Evolutionary conservation across 2,797 vertebrate species (phyloP).

Genomic region (Acridotheres tristis): DNA sequence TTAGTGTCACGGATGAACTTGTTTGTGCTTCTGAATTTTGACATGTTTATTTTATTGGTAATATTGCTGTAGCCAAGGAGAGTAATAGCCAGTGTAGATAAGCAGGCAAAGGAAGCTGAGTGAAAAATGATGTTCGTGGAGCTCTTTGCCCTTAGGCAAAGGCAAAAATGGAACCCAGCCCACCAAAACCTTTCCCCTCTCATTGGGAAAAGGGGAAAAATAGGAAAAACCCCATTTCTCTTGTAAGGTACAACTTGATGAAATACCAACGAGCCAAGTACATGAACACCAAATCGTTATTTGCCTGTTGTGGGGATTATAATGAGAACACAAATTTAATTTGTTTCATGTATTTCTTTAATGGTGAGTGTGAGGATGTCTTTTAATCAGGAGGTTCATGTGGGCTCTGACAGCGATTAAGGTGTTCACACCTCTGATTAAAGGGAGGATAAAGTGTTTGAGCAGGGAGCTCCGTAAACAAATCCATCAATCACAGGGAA

Average conservation of each 20-base stretch:
- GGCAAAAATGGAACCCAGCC: not conserved
- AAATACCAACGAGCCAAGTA: not conserved
- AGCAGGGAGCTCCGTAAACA: constrained; percentile 50
- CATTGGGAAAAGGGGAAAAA: not conserved
- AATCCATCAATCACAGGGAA: constrained; percentile 64
- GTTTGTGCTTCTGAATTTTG: constrained; percentile 64
- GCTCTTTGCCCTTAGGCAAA: constrained; percentile 32
- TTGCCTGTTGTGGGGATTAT: not conserved
- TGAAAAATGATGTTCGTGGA: constrained; percentile 25
- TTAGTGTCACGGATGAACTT: constrained; percentile 53
- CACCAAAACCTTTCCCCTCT: not conserved
- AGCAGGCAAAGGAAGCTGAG: not conserved
- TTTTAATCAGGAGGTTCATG: constrained; percentile 57
- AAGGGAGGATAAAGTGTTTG: constrained; percentile 42
- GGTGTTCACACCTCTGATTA: constrained; percentile 70
- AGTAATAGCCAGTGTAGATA: constrained; percentile 1
- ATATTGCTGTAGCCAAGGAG: not conserved
- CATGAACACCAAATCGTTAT: not conserved
- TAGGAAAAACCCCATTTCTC: not conserved
- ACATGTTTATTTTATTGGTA: constrained; percentile 52
- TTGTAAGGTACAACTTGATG: not conserved
- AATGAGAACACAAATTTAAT: not conserved
- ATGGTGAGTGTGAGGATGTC: not conserved
- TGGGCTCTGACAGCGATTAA: constrained; percentile 53
- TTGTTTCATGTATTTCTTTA: not conserved